Percentiles rank a stretch among this genome's conserved stretches.
phyloP scores from a whole-genome alignment of 2,888 invertebrate species.

The Scotopteryx bipunctaria region DNA sequence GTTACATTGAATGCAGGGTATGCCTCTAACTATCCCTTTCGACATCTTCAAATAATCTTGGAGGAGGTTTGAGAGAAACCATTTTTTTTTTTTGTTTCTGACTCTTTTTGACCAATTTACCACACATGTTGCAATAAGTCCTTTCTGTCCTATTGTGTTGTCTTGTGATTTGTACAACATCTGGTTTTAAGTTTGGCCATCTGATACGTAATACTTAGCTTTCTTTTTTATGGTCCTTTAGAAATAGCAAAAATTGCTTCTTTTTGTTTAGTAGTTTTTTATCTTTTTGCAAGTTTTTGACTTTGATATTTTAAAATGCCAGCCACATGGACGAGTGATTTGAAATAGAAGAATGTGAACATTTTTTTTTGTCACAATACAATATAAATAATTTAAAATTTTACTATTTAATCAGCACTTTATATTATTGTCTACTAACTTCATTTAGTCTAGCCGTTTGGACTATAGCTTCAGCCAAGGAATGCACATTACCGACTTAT shows the following conservation, averaged over 20 bases:
- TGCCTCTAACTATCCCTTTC: no score
- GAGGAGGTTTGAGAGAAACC: no score
- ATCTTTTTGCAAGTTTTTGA: no score
- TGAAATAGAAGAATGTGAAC: neutral
- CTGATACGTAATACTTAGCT: slow-evolving; percentile 18
- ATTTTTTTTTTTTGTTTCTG: no score
- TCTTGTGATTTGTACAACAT: slow-evolving; percentile 43
- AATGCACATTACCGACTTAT: no score
- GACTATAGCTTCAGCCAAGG: no score
- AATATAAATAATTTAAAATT: neutral
- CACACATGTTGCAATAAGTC: slow-evolving; percentile 33
- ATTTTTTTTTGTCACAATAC: neutral
- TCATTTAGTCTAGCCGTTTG: no score
- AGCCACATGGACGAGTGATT: slow-evolving; percentile 4
- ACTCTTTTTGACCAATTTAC: neutral
- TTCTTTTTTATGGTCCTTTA: slow-evolving; percentile 19
- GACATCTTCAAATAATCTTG: no score
- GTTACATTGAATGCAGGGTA: no score
- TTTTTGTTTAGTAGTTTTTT: neutral
- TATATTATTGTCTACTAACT: no score
- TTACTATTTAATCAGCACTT: no score
- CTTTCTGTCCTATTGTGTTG: slow-evolving; percentile 33
- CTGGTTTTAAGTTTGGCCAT: slow-evolving; percentile 28
- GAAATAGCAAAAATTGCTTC: slow-evolving; percentile 2
- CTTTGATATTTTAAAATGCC: slow-evolving; percentile 1